Conservation (phyloP, 2,113 vertebrate species). For the Thermophis baileyi region DNA sequence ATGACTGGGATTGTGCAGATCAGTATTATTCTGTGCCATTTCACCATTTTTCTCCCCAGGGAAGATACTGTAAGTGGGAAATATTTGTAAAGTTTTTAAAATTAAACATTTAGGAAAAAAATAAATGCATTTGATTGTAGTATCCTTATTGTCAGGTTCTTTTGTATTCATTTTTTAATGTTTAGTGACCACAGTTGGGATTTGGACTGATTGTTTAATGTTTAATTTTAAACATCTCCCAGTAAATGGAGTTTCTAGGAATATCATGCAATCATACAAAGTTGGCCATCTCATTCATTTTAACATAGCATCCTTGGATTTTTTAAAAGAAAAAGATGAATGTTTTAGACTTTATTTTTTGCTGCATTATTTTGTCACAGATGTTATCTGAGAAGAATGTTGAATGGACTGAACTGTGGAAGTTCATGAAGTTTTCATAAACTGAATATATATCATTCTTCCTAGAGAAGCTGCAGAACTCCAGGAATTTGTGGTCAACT, state of each 20-base stretch:
- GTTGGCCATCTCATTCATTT: background rate
- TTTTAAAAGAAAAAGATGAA: background rate
- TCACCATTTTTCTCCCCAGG: background rate
- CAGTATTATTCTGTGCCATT: background rate
- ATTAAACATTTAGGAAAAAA: background rate
- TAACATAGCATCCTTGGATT: background rate
- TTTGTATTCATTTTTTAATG: background rate
- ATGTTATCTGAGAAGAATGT: background rate
- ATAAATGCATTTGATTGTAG: background rate
- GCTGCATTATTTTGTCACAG: background rate
- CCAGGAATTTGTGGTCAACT: background rate
- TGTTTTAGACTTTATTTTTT: background rate
- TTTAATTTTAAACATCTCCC: background rate
- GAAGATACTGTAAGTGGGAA: background rate
- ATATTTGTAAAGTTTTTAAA: background rate
- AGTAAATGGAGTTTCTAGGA: background rate
- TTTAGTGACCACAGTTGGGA: background rate
- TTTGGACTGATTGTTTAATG: background rate
- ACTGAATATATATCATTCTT: background rate
- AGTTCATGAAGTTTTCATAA: background rate
- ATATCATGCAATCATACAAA: background rate
- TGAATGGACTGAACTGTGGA: background rate
- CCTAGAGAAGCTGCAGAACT: background rate
- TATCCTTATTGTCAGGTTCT: background rate
- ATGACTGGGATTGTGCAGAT: background rate